phyloP scores from a whole-genome alignment of 1,140 invertebrate genomes.

The Amphibalanus amphitrite region DNA sequence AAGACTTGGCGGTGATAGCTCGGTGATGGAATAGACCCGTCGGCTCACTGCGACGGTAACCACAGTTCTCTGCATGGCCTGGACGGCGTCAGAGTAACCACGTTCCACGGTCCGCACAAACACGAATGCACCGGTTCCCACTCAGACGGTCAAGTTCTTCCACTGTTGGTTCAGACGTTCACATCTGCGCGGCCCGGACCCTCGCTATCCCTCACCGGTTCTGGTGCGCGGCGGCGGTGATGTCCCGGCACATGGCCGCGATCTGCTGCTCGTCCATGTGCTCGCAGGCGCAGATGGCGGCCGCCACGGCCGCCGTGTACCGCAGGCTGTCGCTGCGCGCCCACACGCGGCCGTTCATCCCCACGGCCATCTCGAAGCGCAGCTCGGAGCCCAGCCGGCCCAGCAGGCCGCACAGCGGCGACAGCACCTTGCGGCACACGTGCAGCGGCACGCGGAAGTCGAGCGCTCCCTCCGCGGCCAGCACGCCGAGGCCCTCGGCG shows the following conservation, averaged over 20 bases:
- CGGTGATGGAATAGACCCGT: too few species aligned
- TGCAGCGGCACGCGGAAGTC: slow-evolving; percentile 33
- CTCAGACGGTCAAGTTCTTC: too few species aligned
- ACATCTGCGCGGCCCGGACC: too few species aligned
- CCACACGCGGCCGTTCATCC: slow-evolving; percentile 90
- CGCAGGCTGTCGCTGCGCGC: slow-evolving; percentile 51
- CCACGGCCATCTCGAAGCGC: slow-evolving; percentile 71
- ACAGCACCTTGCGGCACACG: slow-evolving; percentile 51
- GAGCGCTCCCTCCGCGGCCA: slow-evolving; percentile 55
- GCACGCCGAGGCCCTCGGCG: slow-evolving; percentile 62
- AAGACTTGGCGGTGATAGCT: too few species aligned
- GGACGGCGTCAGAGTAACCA: too few species aligned
- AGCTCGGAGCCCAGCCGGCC: slow-evolving; percentile 53
- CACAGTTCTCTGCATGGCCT: too few species aligned
- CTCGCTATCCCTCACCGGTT: too few species aligned
- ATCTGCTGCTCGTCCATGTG: slow-evolving; percentile 27
- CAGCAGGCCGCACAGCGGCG: slow-evolving; percentile 52
- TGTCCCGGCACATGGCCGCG: not conserved
- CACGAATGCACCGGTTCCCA: too few species aligned
- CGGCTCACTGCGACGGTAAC: too few species aligned
- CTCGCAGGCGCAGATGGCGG: slow-evolving; percentile 57
- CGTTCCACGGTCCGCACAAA: too few species aligned
- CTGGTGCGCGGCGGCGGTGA: not conserved
- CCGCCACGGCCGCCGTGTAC: slow-evolving; percentile 58
- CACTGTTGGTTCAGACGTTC: too few species aligned